Percentiles rank a stretch among this genome's conserved stretches.
phyloP scores from a whole-genome alignment of 2,888 invertebrate species.

The Venusia cambrica region DNA sequence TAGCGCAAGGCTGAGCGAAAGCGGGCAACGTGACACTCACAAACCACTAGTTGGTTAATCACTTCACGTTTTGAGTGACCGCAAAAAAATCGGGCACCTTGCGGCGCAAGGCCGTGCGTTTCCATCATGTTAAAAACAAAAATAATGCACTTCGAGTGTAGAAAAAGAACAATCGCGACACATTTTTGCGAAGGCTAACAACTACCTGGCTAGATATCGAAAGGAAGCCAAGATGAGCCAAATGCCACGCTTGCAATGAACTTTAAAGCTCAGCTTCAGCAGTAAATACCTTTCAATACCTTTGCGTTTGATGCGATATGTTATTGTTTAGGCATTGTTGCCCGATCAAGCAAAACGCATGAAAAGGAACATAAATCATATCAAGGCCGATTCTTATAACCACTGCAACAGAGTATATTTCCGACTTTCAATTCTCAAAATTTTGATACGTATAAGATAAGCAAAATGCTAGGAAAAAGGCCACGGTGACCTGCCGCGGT shows the following conservation, averaged over 20 bases:
- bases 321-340: conserved; percentile 48
- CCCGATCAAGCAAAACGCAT: conserved; percentile 40
- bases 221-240: conserved; percentile 67
- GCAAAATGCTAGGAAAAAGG: conserved; percentile 35
- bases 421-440: conserved; percentile 27
- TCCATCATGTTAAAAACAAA: conserved; percentile 56
- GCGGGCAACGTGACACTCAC: conserved; percentile 50
- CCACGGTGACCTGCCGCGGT: conserved; percentile 45
- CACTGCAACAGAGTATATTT: conserved; percentile 39
- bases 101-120: conserved; percentile 58
- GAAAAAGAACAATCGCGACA: conserved; percentile 52
- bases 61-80: conserved; percentile 62
- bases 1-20: conserved; percentile 50
- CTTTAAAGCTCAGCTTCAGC: conserved; percentile 44
- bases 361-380: conserved; percentile 40
- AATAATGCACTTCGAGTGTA: conserved; percentile 43
- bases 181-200: conserved; percentile 68
- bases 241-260: conserved; percentile 66
- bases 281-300: conserved; percentile 24
- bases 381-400: conserved; percentile 51
- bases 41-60: conserved; percentile 56
- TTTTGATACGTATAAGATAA: conserved; percentile 11
- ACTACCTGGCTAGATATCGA: conserved; percentile 51
- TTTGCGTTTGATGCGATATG: conserved; percentile 28
- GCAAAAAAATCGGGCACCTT: conserved; percentile 71